These are phyloP conservation scores for Amniataba percoides DNA, from an alignment of 2,797 vertebrate genomes.

Conservation along the genomic window DNA sequence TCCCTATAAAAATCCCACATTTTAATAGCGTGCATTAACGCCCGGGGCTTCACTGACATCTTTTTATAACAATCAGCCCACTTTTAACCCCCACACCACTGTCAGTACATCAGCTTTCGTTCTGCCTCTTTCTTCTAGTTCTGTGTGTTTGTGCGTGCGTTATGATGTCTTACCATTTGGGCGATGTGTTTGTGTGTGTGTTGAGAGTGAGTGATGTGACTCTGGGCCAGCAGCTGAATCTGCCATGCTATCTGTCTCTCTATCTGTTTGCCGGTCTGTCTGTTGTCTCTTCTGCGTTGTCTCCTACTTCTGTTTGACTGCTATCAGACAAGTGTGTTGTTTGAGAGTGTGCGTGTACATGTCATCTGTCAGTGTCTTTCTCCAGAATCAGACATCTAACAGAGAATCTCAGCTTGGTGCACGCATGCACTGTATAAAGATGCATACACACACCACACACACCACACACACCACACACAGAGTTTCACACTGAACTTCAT, in stretches of 20 bases:
- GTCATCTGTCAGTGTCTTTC: conserved; percentile 77
- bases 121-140: conserved; percentile 40
- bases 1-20: conserved; percentile 59
- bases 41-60: conserved; percentile 49
- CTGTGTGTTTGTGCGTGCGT: conserved; percentile 20
- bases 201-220: conserved; percentile 74
- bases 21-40: conserved; percentile 46
- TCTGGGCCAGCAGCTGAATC: conserved; percentile 67
- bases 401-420: conserved; percentile 60
- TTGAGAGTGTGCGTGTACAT: conserved; percentile 53
- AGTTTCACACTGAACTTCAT: conserved; percentile 68
- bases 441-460: conserved; percentile 37
- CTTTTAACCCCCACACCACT: conserved; percentile 46
- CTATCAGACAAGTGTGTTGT: conserved; percentile 79
- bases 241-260: conserved; percentile 69
- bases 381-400: conserved; percentile 75
- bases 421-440: conserved; percentile 35
- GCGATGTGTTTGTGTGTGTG: conserved; percentile 26
- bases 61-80: conserved; percentile 48
- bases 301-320: conserved; percentile 77
- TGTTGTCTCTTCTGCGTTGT: conserved; percentile 73
- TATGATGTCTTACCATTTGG: conserved; percentile 48
- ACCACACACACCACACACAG: conserved; percentile 37
- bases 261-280: conserved; percentile 73
- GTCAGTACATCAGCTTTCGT: conserved; percentile 31